Conservation (phyloP, 1,140 invertebrate genomes). For the Belonocnema kinseyi region DNA sequence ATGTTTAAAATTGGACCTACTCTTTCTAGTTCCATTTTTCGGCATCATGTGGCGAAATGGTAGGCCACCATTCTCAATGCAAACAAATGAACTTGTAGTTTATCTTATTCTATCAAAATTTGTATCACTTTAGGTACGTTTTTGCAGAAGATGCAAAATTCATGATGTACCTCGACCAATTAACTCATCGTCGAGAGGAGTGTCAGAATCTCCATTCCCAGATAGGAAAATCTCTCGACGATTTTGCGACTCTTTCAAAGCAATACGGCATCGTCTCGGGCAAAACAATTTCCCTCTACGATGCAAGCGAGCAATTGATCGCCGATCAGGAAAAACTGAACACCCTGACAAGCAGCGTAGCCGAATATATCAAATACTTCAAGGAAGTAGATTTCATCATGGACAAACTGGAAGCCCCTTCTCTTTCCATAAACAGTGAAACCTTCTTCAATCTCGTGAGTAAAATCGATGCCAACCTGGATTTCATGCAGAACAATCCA, state of each 20-base stretch:
- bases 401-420: conserved; percentile 86
- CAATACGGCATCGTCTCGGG: conserved; percentile 91
- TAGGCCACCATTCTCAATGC: no score
- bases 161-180: conserved; percentile 82
- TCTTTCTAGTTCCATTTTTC: no score
- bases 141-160: conserved; percentile 81
- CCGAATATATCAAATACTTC: conserved; percentile 89
- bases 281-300: conserved; percentile 93
- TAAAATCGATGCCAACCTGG: conserved; percentile 91
- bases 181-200: conserved; percentile 82
- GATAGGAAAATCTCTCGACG: conserved; percentile 83
- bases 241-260: conserved; percentile 83
- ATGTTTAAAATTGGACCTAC: no score
- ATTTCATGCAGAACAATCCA: conserved; percentile 90
- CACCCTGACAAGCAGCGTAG: conserved; percentile 86
- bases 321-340: conserved; percentile 91
- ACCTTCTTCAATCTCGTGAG: conserved; percentile 87
- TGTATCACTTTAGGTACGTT: conserved; percentile 71
- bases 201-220: conserved; percentile 82
- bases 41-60: no score
- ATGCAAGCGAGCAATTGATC: conserved; percentile 91
- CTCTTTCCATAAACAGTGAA: conserved; percentile 88
- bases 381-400: conserved; percentile 88
- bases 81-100: no score
- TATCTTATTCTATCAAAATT: background rate